Conservation (phyloP, 2,113 vertebrate genomes). For the Semnornis frantzii region DNA sequence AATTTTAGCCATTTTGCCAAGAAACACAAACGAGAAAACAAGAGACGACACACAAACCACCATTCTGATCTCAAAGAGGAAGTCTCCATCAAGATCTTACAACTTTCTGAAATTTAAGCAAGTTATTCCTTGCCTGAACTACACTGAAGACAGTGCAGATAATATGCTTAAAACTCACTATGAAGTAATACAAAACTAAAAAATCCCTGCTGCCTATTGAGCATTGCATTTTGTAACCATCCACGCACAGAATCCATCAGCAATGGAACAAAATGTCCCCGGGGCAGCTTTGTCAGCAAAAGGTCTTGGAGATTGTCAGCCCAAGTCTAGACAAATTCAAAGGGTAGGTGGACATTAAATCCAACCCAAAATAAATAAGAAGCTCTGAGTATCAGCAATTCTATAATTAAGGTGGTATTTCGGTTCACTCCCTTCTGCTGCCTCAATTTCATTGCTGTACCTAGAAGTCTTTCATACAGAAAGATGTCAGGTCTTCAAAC, state of each 20-base stretch:
- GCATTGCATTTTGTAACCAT: background rate
- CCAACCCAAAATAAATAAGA: background rate
- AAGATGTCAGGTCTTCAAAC: background rate
- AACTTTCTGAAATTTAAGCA: background rate
- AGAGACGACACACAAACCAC: background rate
- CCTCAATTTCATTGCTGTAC: background rate
- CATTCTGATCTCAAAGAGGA: background rate
- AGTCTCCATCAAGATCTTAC: background rate
- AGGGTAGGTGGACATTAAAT: background rate
- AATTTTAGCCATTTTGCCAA: background rate
- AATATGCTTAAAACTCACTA: background rate
- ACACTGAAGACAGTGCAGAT: background rate
- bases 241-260: background rate
- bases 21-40: background rate
- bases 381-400: background rate
- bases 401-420: background rate
- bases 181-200: background rate
- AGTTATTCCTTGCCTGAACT: background rate
- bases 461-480: background rate
- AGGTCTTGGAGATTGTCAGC: background rate
- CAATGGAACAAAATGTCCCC: background rate
- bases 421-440: background rate
- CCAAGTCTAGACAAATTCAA: background rate
- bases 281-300: background rate
- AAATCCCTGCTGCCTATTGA: background rate